Evolutionary conservation across 2,888 invertebrate species (phyloP).

Genomic region (Eilema depressum): DNA sequence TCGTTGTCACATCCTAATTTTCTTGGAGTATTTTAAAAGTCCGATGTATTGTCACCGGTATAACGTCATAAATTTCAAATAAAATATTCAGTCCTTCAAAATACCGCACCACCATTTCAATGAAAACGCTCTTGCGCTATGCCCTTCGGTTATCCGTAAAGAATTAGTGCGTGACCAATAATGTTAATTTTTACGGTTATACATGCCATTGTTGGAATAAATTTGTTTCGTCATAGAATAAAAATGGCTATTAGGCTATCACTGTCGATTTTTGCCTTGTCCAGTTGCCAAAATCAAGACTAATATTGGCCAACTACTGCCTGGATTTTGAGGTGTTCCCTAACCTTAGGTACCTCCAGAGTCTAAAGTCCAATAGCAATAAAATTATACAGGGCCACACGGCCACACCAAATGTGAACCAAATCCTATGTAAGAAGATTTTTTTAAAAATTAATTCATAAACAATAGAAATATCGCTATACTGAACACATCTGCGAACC

Average conservation of each 20-base stretch:
- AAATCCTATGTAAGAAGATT: too few relatives aligned
- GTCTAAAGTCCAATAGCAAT: too few relatives aligned
- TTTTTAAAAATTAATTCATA: too few relatives aligned
- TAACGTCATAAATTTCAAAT: not conserved
- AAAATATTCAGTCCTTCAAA: not conserved
- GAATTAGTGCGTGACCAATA: constrained; percentile 6
- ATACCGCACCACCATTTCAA: not conserved
- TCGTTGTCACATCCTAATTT: too few relatives aligned
- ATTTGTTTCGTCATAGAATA: constrained; percentile 7
- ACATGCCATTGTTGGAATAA: constrained; percentile 8
- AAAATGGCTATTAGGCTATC: not conserved
- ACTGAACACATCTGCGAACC: too few relatives aligned
- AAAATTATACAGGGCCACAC: too few relatives aligned
- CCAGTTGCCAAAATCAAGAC: not conserved
- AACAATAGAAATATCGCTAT: too few relatives aligned
- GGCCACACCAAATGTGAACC: too few relatives aligned
- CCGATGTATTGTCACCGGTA: not conserved
- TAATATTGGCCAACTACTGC: too few relatives aligned
- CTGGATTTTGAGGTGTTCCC: too few relatives aligned
- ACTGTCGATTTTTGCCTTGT: not conserved
- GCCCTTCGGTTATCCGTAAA: not conserved
- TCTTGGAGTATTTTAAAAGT: too few relatives aligned
- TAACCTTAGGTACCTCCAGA: too few relatives aligned
- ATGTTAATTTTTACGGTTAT: constrained; percentile 3
- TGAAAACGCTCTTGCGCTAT: not conserved